phyloP scores from a whole-genome alignment of 2,113 vertebrate species.

The Nibea albiflora region DNA sequence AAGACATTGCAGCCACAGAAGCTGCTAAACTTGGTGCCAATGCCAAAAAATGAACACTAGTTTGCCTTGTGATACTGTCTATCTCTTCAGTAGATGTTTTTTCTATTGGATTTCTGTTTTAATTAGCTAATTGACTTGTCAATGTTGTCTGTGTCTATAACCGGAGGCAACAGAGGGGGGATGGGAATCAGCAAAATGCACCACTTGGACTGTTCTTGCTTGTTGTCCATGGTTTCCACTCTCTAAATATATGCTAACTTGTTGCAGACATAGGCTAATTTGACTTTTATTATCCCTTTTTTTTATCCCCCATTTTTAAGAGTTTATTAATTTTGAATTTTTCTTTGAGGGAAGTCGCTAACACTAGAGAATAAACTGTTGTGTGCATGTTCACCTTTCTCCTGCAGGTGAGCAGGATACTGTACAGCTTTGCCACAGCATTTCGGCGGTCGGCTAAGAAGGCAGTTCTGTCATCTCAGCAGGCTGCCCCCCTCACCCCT shows the following conservation, averaged over 20 bases:
- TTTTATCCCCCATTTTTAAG: too few species aligned
- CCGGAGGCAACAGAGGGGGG: not conserved
- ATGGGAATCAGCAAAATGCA: not conserved
- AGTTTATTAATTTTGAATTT: not conserved
- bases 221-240: not conserved
- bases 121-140: not conserved
- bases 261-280: not conserved
- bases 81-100: not conserved
- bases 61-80: not conserved
- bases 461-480: conserved; percentile 86
- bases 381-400: conserved; percentile 2
- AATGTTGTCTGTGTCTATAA: not conserved
- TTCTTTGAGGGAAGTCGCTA: not conserved
- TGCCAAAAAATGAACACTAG: not conserved
- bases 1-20: not conserved
- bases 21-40: not conserved
- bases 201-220: not conserved
- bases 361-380: not conserved
- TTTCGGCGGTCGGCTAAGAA: conserved; percentile 96
- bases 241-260: not conserved
- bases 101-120: not conserved
- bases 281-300: not conserved
- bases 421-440: conserved; percentile 98
- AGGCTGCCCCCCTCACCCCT: conserved; percentile 89
- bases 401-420: conserved; percentile 94